These are phyloP conservation scores for Trichonephila clavata DNA, from an alignment of 1,140 invertebrate genomes.

Conservation along the genomic window DNA sequence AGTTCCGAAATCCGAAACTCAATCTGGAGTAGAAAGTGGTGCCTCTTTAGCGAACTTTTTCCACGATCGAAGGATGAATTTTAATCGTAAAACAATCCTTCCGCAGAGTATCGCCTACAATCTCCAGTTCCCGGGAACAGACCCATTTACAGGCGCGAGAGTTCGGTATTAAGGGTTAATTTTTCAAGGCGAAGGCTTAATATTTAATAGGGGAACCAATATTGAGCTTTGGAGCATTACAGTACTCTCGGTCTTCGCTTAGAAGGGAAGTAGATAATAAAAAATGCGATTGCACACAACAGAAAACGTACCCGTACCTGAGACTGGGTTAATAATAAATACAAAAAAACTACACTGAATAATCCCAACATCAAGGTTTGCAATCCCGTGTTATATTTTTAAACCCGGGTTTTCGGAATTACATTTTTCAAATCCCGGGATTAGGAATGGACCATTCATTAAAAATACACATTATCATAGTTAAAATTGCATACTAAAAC, in stretches of 20 bases:
- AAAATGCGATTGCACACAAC: too few species aligned
- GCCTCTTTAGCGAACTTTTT: constrained; percentile 29
- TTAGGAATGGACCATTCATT: too few species aligned
- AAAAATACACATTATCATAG: too few species aligned
- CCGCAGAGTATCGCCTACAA: neutral
- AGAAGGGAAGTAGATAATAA: neutral
- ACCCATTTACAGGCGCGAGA: neutral
- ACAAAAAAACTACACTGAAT: too few species aligned
- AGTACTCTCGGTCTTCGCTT: neutral
- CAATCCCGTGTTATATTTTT: too few species aligned
- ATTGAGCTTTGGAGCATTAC: neutral
- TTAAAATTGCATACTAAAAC: too few species aligned
- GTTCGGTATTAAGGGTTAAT: constrained; percentile 64
- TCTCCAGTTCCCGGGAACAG: constrained; percentile 5
- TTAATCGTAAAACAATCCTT: constrained; percentile 74
- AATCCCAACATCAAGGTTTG: too few species aligned
- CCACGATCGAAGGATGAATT: constrained; percentile 67
- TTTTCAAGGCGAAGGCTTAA: constrained; percentile 42
- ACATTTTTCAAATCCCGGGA: too few species aligned
- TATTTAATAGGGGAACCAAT: constrained; percentile 56
- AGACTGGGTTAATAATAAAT: neutral
- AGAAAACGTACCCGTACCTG: neutral
- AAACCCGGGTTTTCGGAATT: too few species aligned
- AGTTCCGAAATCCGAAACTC: constrained; percentile 67
- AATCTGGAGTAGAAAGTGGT: constrained; percentile 64